These are phyloP conservation scores for Drosophila pruinosa DNA, from an alignment of 1,140 invertebrate genomes.

Conservation along the genomic window DNA sequence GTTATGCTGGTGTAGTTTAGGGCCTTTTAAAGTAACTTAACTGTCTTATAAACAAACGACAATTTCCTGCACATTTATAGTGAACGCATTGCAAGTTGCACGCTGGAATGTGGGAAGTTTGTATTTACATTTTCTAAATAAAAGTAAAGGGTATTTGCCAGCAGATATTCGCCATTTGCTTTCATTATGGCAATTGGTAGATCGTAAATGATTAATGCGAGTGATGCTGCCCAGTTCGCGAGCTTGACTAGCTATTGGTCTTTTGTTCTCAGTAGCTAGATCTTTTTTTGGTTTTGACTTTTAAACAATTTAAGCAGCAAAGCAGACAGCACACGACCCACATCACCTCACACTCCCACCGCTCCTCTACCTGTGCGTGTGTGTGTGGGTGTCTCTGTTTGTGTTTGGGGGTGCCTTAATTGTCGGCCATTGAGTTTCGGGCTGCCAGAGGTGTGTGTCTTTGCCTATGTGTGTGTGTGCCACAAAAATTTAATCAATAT, in stretches of 20 bases:
- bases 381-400: slow-evolving; percentile 1
- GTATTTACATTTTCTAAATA: no score
- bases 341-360: slow-evolving; percentile 1
- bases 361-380: slow-evolving; percentile 8
- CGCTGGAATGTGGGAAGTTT: no score
- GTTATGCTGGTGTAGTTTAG: no score
- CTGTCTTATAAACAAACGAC: no score
- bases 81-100: no score
- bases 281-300: slow-evolving; percentile 17
- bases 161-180: no score
- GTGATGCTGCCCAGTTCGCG: no score
- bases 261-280: background rate
- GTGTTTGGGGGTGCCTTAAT: slow-evolving; percentile 32
- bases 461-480: background rate
- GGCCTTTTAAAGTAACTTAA: no score
- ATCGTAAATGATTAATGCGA: no score
- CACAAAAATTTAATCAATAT: slow-evolving; percentile 40
- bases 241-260: background rate
- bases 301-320: slow-evolving; percentile 36
- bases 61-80: no score
- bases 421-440: slow-evolving; percentile 21
- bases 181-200: no score
- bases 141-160: no score
- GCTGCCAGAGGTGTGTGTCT: background rate
- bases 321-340: slow-evolving; percentile 2